Base-by-base conservation (phyloP, 2,888 invertebrate species). In the Magallana nippona region DNA sequence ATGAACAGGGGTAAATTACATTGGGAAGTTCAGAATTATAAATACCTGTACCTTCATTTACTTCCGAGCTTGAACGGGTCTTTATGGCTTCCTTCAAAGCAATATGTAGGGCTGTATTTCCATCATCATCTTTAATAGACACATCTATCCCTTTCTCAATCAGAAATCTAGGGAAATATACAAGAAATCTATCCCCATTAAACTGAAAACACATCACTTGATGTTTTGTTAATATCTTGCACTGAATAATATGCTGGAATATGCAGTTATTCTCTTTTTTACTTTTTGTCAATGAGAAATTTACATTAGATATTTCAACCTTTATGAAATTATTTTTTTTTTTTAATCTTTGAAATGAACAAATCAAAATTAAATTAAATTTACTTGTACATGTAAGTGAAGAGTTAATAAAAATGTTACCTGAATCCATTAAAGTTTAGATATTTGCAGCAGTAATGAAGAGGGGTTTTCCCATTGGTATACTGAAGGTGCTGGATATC, bases 361-460 rank as follows among this genome's bases (percentile, higher is more conserved):
- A 27, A 27, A 27, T 27, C 27, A 27, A 27, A 44, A 44, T 0
- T 44, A 44, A 44, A 5, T 8, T 3, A 44, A 27, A 19, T 19
- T 71, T 22, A 22, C 62, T 57, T 22, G 0, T 27, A n/a, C 1
- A 5, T 22, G 1, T 0, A 55, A 11, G 22, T 55, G 22, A 44
- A 71, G n/a, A 10, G 15, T 0, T n/a, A 22, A n/a, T 55, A 27
- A 27, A 32, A 55, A 57, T 81, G 44, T 83, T 86, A 91, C 90
- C 88, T 87, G 15, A 90, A 62, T 44, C 89, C 84, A 60, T 79
- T 81, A 27, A 87, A 87, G 60, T 87, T 85, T 15, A 90, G 90
- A 86, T 90, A 83, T 82, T 88, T 87, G 56, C 90, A 89, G 77
- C 89, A 87, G 79, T 88, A 90, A 81, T 91, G 91, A 3, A 91